A percentile compares a stretch with the other conserved stretches of the same genome.
Evolutionary conservation across 2,113 vertebrate species (phyloP).

Genomic region (Otis tarda): DNA sequence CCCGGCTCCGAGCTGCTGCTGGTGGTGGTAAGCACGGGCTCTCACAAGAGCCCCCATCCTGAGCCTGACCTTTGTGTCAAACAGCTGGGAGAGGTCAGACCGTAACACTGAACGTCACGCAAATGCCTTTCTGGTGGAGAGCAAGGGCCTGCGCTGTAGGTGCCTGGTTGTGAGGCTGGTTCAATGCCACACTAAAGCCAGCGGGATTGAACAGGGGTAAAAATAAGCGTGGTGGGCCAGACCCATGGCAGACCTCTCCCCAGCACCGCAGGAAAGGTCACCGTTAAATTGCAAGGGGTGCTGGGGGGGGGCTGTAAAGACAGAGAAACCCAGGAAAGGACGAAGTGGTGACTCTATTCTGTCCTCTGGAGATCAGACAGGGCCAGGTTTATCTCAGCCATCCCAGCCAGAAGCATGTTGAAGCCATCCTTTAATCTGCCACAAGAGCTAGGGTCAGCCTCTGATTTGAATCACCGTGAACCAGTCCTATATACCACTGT

Average conservation of each 20-base stretch:
- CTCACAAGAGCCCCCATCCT: neutral
- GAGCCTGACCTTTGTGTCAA: neutral
- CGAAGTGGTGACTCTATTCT: neutral
- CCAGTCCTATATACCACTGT: constrained; percentile 16
- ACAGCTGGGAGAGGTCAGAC: neutral
- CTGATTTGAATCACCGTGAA: neutral
- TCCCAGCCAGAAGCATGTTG: neutral
- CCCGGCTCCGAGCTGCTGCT: neutral
- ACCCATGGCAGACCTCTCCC: neutral
- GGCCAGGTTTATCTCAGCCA: neutral
- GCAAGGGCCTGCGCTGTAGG: neutral
- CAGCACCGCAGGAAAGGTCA: neutral
- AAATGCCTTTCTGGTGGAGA: neutral
- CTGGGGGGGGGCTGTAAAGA: neutral
- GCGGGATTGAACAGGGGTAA: neutral
- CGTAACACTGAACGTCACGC: neutral
- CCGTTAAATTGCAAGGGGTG: neutral
- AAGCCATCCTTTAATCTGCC: neutral
- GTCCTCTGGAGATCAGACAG: neutral
- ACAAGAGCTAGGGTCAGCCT: neutral
- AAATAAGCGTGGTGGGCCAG: neutral
- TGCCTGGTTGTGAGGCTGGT: neutral
- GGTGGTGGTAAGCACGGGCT: neutral
- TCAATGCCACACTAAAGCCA: accelerated
- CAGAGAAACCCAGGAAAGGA: neutral